Base-by-base conservation (phyloP, 2,113 vertebrate species). In the Garra rufa region DNA sequence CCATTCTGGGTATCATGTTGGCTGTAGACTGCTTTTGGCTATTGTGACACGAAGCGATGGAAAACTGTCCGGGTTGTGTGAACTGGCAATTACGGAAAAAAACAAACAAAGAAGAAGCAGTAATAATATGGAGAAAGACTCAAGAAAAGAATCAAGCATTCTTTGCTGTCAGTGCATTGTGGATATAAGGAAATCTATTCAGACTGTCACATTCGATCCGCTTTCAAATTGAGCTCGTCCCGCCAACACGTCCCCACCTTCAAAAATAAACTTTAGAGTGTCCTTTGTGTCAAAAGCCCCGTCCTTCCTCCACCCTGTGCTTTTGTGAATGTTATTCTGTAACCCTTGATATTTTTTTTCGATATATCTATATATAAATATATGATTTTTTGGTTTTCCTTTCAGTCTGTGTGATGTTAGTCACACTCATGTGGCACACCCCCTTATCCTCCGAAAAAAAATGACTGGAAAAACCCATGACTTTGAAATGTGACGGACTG, bases 311-410 rank as follows among this genome's bases (percentile, higher is more conserved):
- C 52, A 34, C 48, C 46, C 95, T 94, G 96, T 97, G 97, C 96
- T 98, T 97, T 96, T 91, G 97, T 98, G 96, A 97, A 96, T 92
- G 94, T 97, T 96, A 94, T 96, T 96, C 94, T 96, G 96, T 98
- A 95, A 95, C 94, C 95, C 94, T 95, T 86, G 95, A 94, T 96
- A 95, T 94, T 93, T 95, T 96, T 96, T 86, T 86, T 76, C 41
- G 24, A 19, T 17, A 15, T 74, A 34, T 34, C 34, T 34, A 34
- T 34, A 34, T 34, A 34, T 34, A 34, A 34, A 34, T 34, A 10
- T 50, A 17, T 30, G 13, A 21, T 77, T 61, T 67, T 67, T 41
- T 5, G 34, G 17, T 82, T 79, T 69, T 43, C 13, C 55, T 75
- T 69, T 43, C 17, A 21, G 63, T 81, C 59, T 24, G 21, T 81